A percentile compares a stretch with the other conserved stretches of the same genome.
phyloP scores from a whole-genome alignment of 2,113 vertebrate genomes.

The Coptodon rendalli region DNA sequence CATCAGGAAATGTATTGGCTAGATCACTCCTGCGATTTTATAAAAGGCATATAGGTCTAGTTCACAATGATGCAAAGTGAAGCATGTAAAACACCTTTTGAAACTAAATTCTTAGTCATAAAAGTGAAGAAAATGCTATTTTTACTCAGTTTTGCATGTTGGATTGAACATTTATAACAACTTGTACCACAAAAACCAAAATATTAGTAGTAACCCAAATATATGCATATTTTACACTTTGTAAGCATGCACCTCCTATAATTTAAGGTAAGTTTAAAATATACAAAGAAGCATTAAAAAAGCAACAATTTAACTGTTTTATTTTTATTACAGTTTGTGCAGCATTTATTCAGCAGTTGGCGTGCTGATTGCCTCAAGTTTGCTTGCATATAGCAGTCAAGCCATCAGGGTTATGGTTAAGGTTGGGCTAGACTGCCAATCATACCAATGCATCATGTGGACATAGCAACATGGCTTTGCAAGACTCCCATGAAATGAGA shows the following conservation, averaged over 20 bases:
- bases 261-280: not conserved
- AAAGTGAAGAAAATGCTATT: not conserved
- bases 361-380: rapidly evolving
- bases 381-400: not conserved
- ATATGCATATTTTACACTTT: not conserved
- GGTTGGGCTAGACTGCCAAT: not conserved
- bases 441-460: not conserved
- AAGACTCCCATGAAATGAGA: not conserved
- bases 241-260: not conserved
- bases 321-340: rapidly evolving
- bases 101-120: not conserved
- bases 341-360: not conserved
- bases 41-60: not conserved
- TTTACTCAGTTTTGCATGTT: not conserved
- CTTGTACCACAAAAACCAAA: not conserved
- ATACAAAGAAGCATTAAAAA: not conserved
- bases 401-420: not conserved
- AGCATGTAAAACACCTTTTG: not conserved
- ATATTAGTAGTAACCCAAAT: not conserved
- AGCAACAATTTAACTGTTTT: not conserved
- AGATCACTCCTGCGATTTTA: not conserved
- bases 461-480: not conserved
- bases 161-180: not conserved
- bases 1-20: not conserved
- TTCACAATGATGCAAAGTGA: not conserved